A percentile compares a stretch with the other conserved stretches of the same genome.
Evolutionary conservation across 2,888 invertebrate species (phyloP).

Genomic region (Arenicola marina): DNA sequence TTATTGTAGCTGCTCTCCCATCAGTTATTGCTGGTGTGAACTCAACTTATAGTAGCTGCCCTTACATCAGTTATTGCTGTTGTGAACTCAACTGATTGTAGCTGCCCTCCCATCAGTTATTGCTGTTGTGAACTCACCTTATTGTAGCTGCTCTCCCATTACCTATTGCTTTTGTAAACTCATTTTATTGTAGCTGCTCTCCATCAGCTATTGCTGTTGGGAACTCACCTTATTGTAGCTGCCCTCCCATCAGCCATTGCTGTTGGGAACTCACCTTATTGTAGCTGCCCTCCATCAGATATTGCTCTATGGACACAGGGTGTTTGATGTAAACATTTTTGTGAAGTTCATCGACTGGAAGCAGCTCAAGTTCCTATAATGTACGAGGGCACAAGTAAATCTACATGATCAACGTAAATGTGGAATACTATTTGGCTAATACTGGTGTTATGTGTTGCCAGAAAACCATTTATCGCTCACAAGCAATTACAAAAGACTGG

Average conservation of each 20-base stretch:
- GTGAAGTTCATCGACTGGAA: conserved; percentile 89
- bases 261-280: conserved; percentile 80
- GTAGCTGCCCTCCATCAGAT: conserved; percentile 98
- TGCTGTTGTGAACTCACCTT: no score
- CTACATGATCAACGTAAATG: no score
- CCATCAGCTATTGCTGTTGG: conserved; percentile 85
- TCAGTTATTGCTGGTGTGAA: no score
- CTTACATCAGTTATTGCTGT: no score
- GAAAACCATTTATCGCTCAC: no score
- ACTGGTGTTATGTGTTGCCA: no score
- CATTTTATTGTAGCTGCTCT: not conserved
- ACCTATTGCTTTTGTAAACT: not conserved
- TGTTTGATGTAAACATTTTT: conserved; percentile 92
- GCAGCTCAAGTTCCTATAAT: conserved; percentile 79
- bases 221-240: conserved; percentile 62
- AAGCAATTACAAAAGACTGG: no score
- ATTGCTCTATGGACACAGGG: conserved; percentile 94
- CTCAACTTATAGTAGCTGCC: no score
- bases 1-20: no score
- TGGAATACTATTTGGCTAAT: no score
- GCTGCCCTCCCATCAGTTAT: conserved; percentile 64
- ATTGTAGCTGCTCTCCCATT: no score
- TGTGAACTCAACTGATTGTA: not conserved
- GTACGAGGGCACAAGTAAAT: no score
- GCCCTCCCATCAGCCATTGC: conserved; percentile 70